Conservation (phyloP, 2,888 invertebrate species). For the Venustoraphidia nigricollis region DNA sequence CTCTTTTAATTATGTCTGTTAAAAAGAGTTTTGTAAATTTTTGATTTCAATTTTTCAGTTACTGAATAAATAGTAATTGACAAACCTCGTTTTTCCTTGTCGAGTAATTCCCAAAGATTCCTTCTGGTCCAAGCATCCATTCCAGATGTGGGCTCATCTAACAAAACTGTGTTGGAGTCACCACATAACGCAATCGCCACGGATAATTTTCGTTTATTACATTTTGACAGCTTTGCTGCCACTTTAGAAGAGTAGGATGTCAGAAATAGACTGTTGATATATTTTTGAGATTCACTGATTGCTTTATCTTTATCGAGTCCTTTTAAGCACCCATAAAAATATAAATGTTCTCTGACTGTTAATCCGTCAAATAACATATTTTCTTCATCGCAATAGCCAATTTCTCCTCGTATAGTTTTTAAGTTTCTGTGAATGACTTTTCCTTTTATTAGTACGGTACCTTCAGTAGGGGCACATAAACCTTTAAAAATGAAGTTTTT, state of each 20-base stretch:
- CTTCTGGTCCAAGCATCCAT: conserved; percentile 63
- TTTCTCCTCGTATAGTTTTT: conserved; percentile 46
- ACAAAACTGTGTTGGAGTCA: conserved; percentile 37
- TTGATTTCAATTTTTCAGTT: too few relatives aligned
- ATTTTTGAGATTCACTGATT: conserved; percentile 31
- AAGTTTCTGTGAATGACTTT: conserved; percentile 52
- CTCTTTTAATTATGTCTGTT: too few relatives aligned
- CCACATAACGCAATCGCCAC: conserved; percentile 77
- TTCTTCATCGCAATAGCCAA: conserved; percentile 87
- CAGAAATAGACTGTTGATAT: conserved; percentile 42
- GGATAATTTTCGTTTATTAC: conserved; percentile 79
- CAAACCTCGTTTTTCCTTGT: conserved; percentile 38
- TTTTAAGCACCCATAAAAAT: conserved; percentile 67
- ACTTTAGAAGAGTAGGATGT: conserved; percentile 41
- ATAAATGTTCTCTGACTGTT: conserved; percentile 67
- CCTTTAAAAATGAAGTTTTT: conserved; percentile 32
- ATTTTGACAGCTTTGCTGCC: conserved; percentile 65
- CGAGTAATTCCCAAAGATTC: conserved; percentile 59
- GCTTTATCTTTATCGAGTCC: conserved; percentile 31
- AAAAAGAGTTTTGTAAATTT: too few relatives aligned
- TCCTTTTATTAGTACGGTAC: conserved; percentile 54
- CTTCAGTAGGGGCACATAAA: conserved; percentile 52
- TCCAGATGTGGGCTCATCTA: conserved; percentile 58
- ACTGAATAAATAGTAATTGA: too few relatives aligned
- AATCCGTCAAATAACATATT: conserved; percentile 71